These are phyloP conservation scores for Olivierus martensii DNA, from an alignment of 1,140 invertebrate species.

Conservation along the genomic window DNA sequence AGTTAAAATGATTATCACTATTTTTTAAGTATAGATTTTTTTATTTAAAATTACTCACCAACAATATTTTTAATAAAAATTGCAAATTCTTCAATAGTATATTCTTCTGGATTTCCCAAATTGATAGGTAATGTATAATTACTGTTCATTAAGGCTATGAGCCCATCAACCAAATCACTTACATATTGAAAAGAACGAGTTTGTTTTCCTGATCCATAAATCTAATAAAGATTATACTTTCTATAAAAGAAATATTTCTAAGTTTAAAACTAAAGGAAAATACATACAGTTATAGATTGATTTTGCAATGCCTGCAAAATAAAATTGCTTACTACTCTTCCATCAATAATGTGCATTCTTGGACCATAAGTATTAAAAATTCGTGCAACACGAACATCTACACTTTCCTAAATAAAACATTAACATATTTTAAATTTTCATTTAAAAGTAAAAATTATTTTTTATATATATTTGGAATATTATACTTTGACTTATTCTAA, in stretches of 20 bases:
- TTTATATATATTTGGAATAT: too few relatives aligned
- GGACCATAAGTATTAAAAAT: constrained; percentile 99
- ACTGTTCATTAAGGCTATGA: constrained; percentile 83
- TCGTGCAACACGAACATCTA: constrained; percentile 85
- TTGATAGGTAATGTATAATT: constrained; percentile 91
- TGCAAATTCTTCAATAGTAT: constrained; percentile 93
- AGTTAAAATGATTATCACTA: too few relatives aligned
- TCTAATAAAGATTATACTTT: constrained; percentile 31
- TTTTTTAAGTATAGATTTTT: background rate
- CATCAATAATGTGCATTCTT: constrained; percentile 98
- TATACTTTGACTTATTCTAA: too few relatives aligned
- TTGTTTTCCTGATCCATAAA: constrained; percentile 91
- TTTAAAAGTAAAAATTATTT: background rate
- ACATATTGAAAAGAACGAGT: constrained; percentile 98
- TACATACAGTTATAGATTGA: constrained; percentile 73
- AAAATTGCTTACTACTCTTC: constrained; percentile 96
- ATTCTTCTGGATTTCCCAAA: constrained; percentile 95
- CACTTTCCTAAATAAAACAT: constrained; percentile 48
- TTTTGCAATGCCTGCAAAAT: constrained; percentile 92
- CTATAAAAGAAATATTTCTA: too few relatives aligned
- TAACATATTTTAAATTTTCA: background rate
- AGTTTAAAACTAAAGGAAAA: background rate
- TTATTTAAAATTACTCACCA: constrained; percentile 26
- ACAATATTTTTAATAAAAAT: constrained; percentile 65
- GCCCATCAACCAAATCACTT: constrained; percentile 88